These are phyloP conservation scores for Ormia ochracea DNA, from an alignment of 2,888 invertebrate genomes.

Conservation along the genomic window DNA sequence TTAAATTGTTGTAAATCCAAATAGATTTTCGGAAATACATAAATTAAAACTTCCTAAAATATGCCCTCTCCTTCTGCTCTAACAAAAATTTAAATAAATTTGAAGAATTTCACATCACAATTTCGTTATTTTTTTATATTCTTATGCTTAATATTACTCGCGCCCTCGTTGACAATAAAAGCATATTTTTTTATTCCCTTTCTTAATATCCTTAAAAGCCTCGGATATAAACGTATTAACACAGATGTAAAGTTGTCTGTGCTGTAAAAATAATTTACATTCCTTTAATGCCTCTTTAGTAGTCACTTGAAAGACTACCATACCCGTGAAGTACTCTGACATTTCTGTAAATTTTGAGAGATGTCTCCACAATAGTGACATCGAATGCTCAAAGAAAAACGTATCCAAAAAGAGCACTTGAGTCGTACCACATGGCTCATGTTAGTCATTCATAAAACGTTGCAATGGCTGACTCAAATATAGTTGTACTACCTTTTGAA, in stretches of 20 bases:
- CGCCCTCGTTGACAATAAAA: neutral
- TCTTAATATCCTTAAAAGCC: slow-evolving; percentile 38
- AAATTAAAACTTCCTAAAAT: too few relatives aligned
- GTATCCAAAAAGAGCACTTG: slow-evolving; percentile 44
- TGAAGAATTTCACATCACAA: neutral
- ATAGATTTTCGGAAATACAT: too few relatives aligned
- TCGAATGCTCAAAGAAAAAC: slow-evolving; percentile 12
- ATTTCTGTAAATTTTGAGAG: slow-evolving; percentile 11
- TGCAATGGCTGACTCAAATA: slow-evolving; percentile 54
- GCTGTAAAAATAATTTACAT: slow-evolving; percentile 29
- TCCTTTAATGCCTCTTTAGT: slow-evolving; percentile 51
- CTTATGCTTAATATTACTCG: neutral
- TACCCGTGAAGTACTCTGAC: neutral
- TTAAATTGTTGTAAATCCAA: too few relatives aligned
- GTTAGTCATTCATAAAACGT: slow-evolving; percentile 52
- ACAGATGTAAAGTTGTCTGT: slow-evolving; percentile 19
- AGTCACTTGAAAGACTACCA: slow-evolving; percentile 18
- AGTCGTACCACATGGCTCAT: slow-evolving; percentile 53
- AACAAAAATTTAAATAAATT: too few relatives aligned
- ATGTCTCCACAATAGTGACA: slow-evolving; percentile 4
- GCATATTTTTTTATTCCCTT: neutral
- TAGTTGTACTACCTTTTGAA: slow-evolving; percentile 43
- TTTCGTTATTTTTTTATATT: slow-evolving; percentile 12
- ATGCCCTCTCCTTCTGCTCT: too few relatives aligned
- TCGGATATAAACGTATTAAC: slow-evolving; percentile 27